phyloP scores from a whole-genome alignment of 1,140 invertebrate species.

The Holotrichia oblita region DNA sequence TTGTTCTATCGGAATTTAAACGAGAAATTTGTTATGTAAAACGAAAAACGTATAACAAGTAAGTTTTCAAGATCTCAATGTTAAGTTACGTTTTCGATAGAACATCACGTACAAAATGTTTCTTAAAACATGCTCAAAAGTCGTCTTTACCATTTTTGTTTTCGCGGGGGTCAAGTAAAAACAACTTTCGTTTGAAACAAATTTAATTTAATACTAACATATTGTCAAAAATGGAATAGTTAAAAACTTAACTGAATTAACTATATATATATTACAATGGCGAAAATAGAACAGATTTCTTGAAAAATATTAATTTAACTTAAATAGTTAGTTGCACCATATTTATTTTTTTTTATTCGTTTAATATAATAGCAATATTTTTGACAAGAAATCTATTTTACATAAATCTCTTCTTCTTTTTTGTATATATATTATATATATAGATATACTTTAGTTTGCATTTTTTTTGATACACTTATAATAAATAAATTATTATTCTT shows the following conservation, averaged over 20 bases:
- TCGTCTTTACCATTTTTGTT: conserved; percentile 1
- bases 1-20: background rate
- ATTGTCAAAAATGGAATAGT: conserved; percentile 60
- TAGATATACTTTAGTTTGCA: conserved; percentile 29
- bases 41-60: background rate
- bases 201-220: conserved; percentile 53
- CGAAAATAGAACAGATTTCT: conserved; percentile 40
- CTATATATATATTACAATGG: conserved; percentile 41
- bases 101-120: conserved; percentile 28
- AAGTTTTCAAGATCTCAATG: background rate
- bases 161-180: background rate
- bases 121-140: conserved; percentile 29
- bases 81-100: conserved; percentile 15
- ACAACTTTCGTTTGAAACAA: conserved; percentile 29
- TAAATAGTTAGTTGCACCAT: conserved; percentile 41
- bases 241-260: conserved; percentile 42
- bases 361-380: conserved; percentile 24
- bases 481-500: conserved; percentile 36
- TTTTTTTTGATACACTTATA: conserved; percentile 43
- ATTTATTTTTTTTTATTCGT: background rate
- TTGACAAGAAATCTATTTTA: conserved; percentile 40
- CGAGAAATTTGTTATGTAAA: background rate
- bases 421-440: conserved; percentile 38
- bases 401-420: conserved; percentile 37
- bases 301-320: conserved; percentile 38